These are phyloP conservation scores for Himalopsyche anomala DNA, from an alignment of 2,888 invertebrate species.

Conservation along the genomic window DNA sequence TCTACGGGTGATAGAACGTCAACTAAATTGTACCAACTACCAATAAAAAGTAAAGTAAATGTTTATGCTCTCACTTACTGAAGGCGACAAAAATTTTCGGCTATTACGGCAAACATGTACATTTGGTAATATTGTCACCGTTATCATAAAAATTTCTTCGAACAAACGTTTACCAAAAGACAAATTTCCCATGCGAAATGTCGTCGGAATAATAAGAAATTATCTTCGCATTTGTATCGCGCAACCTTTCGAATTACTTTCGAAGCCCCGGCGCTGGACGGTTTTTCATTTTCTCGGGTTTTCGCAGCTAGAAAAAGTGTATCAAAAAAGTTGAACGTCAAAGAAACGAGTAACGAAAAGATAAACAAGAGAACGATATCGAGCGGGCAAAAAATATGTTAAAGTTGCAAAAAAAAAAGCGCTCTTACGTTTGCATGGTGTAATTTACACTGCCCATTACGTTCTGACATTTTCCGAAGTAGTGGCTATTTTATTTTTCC, in stretches of 20 bases:
- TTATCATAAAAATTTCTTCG: too few species aligned
- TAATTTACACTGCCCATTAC: slow-evolving; percentile 5
- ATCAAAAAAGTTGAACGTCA: slow-evolving; percentile 13
- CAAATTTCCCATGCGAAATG: too few species aligned
- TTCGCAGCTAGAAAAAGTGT: neutral
- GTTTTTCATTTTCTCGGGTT: neutral
- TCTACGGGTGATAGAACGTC: too few species aligned
- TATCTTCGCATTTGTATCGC: too few species aligned
- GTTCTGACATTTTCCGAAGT: slow-evolving; percentile 6
- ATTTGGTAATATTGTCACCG: too few species aligned
- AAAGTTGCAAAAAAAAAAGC: neutral
- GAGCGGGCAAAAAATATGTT: neutral
- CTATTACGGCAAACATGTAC: too few species aligned
- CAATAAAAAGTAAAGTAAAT: too few species aligned
- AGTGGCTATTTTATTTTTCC: neutral
- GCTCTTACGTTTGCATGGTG: neutral
- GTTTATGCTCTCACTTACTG: too few species aligned
- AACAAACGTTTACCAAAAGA: too few species aligned
- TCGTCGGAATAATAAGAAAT: too few species aligned
- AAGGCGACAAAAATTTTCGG: too few species aligned
- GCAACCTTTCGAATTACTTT: neutral
- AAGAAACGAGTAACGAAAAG: neutral
- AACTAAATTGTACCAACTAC: too few species aligned
- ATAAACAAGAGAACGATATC: slow-evolving; percentile 6
- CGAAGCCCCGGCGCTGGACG: neutral